Conservation (phyloP, 2,113 vertebrate genomes). For the Tragelaphus imberbis region DNA sequence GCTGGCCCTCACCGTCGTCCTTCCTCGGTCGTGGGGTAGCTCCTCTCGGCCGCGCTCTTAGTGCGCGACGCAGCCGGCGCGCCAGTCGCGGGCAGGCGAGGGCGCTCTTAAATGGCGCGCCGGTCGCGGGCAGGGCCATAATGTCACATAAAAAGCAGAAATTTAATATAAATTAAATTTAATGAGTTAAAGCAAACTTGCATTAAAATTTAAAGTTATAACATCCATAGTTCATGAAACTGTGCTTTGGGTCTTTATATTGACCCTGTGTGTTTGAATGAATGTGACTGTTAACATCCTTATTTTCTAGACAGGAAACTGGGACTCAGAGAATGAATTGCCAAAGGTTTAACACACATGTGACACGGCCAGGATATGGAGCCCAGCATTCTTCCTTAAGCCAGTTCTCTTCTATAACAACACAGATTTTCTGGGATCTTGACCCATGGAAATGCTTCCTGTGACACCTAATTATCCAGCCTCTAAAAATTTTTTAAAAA, state of each 20-base stretch:
- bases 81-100: too few species aligned
- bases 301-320: constrained; percentile 21
- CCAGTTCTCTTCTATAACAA: background rate
- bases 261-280: background rate
- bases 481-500: background rate
- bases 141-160: background rate
- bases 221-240: background rate
- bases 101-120: too few species aligned
- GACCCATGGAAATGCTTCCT: background rate
- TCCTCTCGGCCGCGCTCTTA: too few species aligned
- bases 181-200: background rate
- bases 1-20: too few species aligned
- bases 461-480: background rate
- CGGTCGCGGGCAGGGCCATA: too few species aligned
- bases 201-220: background rate
- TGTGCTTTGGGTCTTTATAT: background rate
- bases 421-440: background rate
- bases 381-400: background rate
- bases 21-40: too few species aligned
- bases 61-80: too few species aligned
- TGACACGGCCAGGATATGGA: background rate
- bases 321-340: background rate
- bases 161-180: background rate
- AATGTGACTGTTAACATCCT: background rate
- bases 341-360: background rate